Evolutionary conservation across 2,113 vertebrate genomes (phyloP).

Genomic region (Sarotherodon lohbergeri): DNA sequence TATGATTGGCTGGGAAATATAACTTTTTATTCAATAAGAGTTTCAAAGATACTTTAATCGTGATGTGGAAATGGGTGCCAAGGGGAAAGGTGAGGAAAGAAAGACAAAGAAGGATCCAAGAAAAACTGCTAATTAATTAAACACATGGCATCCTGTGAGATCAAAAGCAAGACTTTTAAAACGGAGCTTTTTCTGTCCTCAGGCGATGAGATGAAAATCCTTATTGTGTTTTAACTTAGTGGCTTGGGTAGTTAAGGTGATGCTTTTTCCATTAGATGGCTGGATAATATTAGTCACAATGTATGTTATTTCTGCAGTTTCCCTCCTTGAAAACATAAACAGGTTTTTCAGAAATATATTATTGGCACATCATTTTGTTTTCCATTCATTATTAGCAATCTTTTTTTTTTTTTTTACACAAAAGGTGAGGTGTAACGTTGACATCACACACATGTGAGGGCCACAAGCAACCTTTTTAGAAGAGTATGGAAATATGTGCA

Average conservation of each 20-base stretch:
- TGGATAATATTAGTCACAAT: not conserved
- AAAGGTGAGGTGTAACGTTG: slow-evolving; percentile 17
- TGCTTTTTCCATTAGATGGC: not conserved
- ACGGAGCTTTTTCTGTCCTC: slow-evolving; percentile 28
- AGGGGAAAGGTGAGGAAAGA: slow-evolving; percentile 25
- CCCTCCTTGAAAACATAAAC: not conserved
- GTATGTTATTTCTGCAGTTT: not conserved
- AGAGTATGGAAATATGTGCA: slow-evolving; percentile 36
- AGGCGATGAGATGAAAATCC: not conserved
- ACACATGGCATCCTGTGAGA: slow-evolving; percentile 31
- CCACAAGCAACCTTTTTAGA: slow-evolving; percentile 33
- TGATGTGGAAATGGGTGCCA: slow-evolving; percentile 9
- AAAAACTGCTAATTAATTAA: slow-evolving; percentile 40
- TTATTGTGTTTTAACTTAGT: not conserved
- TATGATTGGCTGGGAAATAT: slow-evolving; percentile 37
- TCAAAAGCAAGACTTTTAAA: slow-evolving; percentile 51
- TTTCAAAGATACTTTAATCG: slow-evolving; percentile 46
- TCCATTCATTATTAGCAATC: not conserved
- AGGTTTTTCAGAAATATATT: not conserved
- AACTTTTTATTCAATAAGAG: slow-evolving; percentile 30
- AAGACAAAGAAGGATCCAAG: slow-evolving; percentile 3
- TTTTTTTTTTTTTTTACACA: not conserved
- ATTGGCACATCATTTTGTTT: not conserved
- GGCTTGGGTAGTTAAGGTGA: not conserved
- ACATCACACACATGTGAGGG: not conserved